Evolutionary conservation across 2,888 invertebrate genomes (phyloP).

Genomic region (Hydrotaea diabolus): DNA sequence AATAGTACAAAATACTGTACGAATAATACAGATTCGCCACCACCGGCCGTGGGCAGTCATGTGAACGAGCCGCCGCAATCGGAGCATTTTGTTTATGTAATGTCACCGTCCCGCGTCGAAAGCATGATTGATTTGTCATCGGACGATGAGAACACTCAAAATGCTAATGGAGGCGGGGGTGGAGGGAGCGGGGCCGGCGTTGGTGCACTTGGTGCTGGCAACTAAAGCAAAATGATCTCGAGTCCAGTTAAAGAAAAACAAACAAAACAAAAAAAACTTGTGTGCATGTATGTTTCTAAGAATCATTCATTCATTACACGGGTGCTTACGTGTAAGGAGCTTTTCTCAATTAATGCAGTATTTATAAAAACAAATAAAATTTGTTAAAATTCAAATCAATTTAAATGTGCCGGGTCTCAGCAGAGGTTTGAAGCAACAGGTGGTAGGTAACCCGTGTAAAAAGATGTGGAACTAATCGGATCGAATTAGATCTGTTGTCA

Average conservation of each 20-base stretch:
- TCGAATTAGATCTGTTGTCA: too few species aligned
- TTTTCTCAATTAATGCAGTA: constrained; percentile 28
- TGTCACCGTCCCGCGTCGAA: constrained; percentile 80
- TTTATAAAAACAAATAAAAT: constrained; percentile 34
- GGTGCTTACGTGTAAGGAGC: constrained; percentile 11
- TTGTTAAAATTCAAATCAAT: constrained; percentile 7
- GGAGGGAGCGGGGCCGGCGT: not conserved
- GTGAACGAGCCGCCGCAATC: constrained; percentile 73
- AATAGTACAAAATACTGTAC: constrained; percentile 75
- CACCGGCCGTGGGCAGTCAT: constrained; percentile 69
- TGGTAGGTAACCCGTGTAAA: too few species aligned
- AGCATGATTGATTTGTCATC: constrained; percentile 80
- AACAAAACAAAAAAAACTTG: not conserved
- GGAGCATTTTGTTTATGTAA: constrained; percentile 80
- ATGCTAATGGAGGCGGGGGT: constrained; percentile 61
- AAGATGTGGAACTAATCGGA: too few species aligned
- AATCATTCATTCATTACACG: not conserved
- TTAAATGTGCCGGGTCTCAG: too few species aligned
- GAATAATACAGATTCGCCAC: constrained; percentile 74
- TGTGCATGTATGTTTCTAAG: constrained; percentile 14
- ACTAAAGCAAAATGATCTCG: not conserved
- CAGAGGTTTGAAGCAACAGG: too few species aligned
- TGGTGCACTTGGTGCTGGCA: not conserved
- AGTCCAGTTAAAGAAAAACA: not conserved
- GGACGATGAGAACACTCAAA: constrained; percentile 76